A percentile compares a stretch with the other conserved stretches of the same genome.
These are phyloP conservation scores for Oxyteleia sp. DNA, from an alignment of 2,888 invertebrate genomes.

Conservation along the genomic window DNA sequence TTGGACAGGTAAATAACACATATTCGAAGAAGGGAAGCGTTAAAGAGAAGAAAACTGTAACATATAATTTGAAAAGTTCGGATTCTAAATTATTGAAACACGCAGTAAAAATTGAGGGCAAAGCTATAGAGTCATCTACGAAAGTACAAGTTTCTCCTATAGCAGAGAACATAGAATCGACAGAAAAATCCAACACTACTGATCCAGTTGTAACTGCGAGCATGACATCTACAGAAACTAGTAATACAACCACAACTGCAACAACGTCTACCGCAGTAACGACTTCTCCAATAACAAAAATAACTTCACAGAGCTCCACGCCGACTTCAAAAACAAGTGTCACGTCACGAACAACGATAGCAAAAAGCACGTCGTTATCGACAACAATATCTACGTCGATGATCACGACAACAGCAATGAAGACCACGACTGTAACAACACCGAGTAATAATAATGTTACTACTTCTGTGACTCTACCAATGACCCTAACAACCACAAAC, in stretches of 20 bases:
- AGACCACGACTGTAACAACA: neutral
- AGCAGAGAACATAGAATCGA: slow-evolving; percentile 7
- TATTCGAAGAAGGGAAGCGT: slow-evolving; percentile 81
- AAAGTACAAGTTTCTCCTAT: slow-evolving; percentile 22
- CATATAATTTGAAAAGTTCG: slow-evolving; percentile 77
- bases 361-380: slow-evolving; percentile 23
- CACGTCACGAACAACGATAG: slow-evolving; percentile 15
- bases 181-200: neutral
- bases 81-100: slow-evolving; percentile 73
- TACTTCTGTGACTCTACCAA: slow-evolving; percentile 2
- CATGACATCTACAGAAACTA: neutral
- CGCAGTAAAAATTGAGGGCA: slow-evolving; percentile 45
- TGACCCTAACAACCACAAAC: neutral
- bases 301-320: neutral
- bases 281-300: slow-evolving; percentile 10
- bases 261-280: neutral
- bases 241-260: neutral
- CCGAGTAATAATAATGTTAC: neutral
- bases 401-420: neutral
- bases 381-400: neutral
- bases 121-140: slow-evolving; percentile 25
- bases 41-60: slow-evolving; percentile 80
- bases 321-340: slow-evolving; percentile 15
- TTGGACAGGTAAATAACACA: slow-evolving; percentile 83
- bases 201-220: neutral